Conservation (phyloP, 2,888 invertebrate species). For the Lasius platythorax region DNA sequence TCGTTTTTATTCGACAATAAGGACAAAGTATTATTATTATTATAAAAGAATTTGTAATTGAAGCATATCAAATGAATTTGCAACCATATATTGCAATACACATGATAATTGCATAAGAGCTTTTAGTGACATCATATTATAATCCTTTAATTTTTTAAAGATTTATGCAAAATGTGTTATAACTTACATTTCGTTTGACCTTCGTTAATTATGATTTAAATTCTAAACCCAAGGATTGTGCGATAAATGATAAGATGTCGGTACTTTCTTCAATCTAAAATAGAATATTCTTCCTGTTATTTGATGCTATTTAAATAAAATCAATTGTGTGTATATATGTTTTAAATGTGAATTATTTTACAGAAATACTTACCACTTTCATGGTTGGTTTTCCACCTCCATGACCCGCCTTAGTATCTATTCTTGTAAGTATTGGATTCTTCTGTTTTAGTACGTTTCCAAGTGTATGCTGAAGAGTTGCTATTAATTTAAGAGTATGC, state of each 20-base stretch:
- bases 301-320: constrained; percentile 20
- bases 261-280: constrained; percentile 96
- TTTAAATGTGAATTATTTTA: constrained; percentile 5
- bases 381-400: constrained; percentile 98
- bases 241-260: constrained; percentile 95
- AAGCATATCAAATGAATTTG: constrained; percentile 41
- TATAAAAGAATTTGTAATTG: constrained; percentile 59
- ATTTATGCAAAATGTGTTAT: constrained; percentile 47
- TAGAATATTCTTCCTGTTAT: constrained; percentile 64
- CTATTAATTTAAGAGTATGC: constrained; percentile 98
- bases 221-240: constrained; percentile 90
- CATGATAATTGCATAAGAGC: constrained; percentile 32
- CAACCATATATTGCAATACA: constrained; percentile 47
- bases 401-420: constrained; percentile 99
- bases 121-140: constrained; percentile 39
- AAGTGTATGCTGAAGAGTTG: constrained; percentile 93
- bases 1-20: constrained; percentile 57
- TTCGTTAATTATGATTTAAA: constrained; percentile 85
- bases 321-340: background rate
- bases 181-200: background rate
- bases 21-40: constrained; percentile 49
- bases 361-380: constrained; percentile 91
- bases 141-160: constrained; percentile 47
- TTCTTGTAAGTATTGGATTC: constrained; percentile 94
- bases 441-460: constrained; percentile 89